Conservation (phyloP, 2,888 invertebrate species). For the Himalopsyche kuldschensis region DNA sequence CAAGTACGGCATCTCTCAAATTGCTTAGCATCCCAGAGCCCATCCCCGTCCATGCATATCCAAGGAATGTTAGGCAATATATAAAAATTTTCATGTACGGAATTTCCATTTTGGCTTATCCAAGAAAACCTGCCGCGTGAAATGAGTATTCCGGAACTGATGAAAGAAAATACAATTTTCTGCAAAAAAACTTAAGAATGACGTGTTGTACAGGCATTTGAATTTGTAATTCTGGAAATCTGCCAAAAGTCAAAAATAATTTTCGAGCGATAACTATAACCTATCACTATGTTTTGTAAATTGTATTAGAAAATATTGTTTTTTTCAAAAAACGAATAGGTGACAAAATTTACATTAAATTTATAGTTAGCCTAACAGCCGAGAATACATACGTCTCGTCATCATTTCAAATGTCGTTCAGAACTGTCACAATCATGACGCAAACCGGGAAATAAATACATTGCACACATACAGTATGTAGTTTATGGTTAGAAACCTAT, state of each 20-base stretch:
- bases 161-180: not conserved
- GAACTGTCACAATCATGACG: too few species aligned
- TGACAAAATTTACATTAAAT: too few species aligned
- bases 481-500: too few species aligned
- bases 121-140: not conserved
- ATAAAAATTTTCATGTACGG: slow-evolving; percentile 75
- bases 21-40: slow-evolving; percentile 74
- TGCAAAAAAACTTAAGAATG: not conserved
- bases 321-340: too few species aligned
- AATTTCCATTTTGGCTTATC: slow-evolving; percentile 64
- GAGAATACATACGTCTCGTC: too few species aligned
- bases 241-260: not conserved
- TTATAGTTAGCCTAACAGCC: too few species aligned
- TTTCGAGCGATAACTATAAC: not conserved
- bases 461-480: too few species aligned
- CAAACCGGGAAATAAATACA: too few species aligned
- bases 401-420: too few species aligned
- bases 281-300: too few species aligned
- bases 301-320: too few species aligned
- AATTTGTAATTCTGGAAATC: not conserved
- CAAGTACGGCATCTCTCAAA: slow-evolving; percentile 76
- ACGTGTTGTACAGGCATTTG: not conserved
- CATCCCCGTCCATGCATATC: slow-evolving; percentile 80
- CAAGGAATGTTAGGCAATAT: slow-evolving; percentile 74
- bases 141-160: not conserved